Conservation (phyloP, 2,888 invertebrate species). For the Rapana venosa region DNA sequence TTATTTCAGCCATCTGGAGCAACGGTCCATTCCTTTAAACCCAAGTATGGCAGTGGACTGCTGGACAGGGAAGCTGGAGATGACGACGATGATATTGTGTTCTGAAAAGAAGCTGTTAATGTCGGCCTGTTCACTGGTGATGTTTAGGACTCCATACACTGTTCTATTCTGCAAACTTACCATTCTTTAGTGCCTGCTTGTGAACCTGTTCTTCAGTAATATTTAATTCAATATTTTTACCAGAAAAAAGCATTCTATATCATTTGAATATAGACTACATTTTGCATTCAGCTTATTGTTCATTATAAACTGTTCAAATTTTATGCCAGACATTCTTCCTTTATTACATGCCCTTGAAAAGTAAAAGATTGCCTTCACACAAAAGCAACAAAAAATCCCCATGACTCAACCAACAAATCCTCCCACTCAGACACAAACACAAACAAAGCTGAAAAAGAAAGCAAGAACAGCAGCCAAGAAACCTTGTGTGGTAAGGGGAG, state of each 20-base stretch:
- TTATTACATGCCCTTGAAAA: too few relatives aligned
- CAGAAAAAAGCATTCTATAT: neutral
- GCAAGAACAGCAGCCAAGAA: too few relatives aligned
- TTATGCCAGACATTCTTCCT: too few relatives aligned
- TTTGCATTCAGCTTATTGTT: neutral
- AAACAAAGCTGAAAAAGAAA: too few relatives aligned
- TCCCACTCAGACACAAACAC: too few relatives aligned
- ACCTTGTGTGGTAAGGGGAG: too few relatives aligned
- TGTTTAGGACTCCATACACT: neutral
- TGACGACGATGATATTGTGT: conserved; percentile 59
- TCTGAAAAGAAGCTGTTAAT: conserved; percentile 8
- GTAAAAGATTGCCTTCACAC: too few relatives aligned
- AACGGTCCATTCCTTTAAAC: conserved; percentile 47
- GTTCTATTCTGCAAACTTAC: neutral
- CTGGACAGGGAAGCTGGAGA: conserved; percentile 55
- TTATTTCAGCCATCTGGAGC: conserved; percentile 35
- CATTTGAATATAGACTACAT: neutral
- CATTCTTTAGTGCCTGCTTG: neutral
- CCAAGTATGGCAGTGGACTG: conserved; percentile 49
- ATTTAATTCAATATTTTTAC: neutral
- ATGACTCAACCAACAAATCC: too few relatives aligned
- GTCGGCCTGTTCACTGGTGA: neutral
- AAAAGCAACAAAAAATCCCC: too few relatives aligned
- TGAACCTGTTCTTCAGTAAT: neutral
- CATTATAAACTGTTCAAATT: too few relatives aligned